Conservation (phyloP, 2,797 vertebrate genomes). For the Nannoperca australis region DNA sequence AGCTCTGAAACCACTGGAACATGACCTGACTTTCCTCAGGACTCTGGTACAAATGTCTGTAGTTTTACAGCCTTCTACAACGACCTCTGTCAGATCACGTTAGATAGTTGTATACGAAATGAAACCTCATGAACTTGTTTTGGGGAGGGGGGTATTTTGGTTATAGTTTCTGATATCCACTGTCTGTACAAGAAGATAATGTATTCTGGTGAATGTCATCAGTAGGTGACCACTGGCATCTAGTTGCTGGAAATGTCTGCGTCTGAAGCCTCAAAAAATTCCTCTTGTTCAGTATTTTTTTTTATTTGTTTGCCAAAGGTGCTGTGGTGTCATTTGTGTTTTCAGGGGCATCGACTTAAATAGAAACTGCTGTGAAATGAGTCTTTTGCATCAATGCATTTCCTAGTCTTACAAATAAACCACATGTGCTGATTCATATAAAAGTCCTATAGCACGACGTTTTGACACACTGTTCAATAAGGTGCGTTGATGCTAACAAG, state of each 20-base stretch:
- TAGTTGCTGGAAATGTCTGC: slow-evolving; percentile 45
- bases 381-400: slow-evolving; percentile 31
- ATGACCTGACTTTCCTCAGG: slow-evolving; percentile 65
- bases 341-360: slow-evolving; percentile 39
- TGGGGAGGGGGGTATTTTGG: slow-evolving; percentile 19
- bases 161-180: slow-evolving; percentile 70
- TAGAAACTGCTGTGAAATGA: slow-evolving; percentile 64
- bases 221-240: slow-evolving; percentile 30
- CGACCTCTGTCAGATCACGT: slow-evolving; percentile 58
- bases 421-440: slow-evolving; percentile 33
- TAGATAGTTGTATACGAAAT: slow-evolving; percentile 25
- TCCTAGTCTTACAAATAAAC: slow-evolving; percentile 27
- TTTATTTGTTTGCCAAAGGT: slow-evolving; percentile 69
- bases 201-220: slow-evolving; percentile 53
- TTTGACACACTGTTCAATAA: slow-evolving; percentile 22
- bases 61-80: slow-evolving; percentile 61
- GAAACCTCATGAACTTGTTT: slow-evolving; percentile 33
- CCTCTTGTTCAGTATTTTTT: slow-evolving; percentile 36
- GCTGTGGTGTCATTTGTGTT: slow-evolving; percentile 59
- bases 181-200: slow-evolving; percentile 63
- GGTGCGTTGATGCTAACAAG: slow-evolving; percentile 5
- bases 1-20: slow-evolving; percentile 76
- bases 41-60: slow-evolving; percentile 42
- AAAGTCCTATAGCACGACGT: slow-evolving; percentile 21
- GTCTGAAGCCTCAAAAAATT: slow-evolving; percentile 39